Evolutionary conservation across 2,888 invertebrate species (phyloP).

Genomic region (Heliconius sara): DNA sequence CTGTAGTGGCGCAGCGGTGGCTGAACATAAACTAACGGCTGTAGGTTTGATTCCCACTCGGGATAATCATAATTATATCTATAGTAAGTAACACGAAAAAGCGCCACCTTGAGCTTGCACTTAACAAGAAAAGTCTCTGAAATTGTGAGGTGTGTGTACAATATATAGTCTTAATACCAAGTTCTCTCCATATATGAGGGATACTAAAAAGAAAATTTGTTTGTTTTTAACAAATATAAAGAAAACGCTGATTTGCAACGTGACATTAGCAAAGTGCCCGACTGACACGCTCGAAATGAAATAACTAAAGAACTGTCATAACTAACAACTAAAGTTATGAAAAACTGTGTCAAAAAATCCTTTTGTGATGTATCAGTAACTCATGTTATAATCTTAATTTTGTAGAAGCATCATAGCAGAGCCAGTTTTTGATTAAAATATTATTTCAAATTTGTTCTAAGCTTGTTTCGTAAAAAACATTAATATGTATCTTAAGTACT

Average conservation of each 20-base stretch:
- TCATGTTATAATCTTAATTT: neutral
- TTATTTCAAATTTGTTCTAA: neutral
- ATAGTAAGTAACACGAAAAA: neutral
- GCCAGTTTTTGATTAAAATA: neutral
- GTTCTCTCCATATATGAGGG: neutral
- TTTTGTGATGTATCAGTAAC: neutral
- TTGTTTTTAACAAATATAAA: neutral
- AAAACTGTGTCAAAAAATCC: neutral
- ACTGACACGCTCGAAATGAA: neutral
- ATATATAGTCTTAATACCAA: neutral
- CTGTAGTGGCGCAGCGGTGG: neutral
- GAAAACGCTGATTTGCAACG: neutral
- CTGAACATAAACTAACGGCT: no score
- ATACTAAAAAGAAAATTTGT: neutral
- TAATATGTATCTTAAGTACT: neutral
- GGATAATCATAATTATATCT: neutral
- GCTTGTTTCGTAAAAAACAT: neutral
- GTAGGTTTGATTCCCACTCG: neutral
- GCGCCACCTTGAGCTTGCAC: neutral
- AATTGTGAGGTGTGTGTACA: no score
- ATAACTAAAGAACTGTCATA: neutral
- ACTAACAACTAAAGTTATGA: neutral
- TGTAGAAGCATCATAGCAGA: neutral
- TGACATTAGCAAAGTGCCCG: neutral
- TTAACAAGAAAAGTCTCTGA: no score